phyloP scores from a whole-genome alignment of 1,140 invertebrate genomes.

The Pissodes strobi region DNA sequence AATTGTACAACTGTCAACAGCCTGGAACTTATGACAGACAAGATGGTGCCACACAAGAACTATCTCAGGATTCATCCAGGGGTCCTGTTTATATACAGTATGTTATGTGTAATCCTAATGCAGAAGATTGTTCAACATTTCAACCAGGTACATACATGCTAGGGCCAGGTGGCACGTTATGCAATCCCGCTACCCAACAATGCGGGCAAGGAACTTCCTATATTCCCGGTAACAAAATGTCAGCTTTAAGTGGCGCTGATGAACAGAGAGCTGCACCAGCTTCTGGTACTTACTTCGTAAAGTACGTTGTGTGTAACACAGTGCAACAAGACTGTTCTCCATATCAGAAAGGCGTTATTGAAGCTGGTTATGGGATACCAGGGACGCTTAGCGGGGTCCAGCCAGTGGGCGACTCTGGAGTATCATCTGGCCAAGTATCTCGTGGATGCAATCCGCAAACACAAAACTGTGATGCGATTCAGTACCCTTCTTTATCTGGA shows the following conservation, averaged over 20 bases:
- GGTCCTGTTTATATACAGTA: slow-evolving; percentile 25
- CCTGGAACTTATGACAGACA: background rate
- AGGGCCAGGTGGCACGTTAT: slow-evolving; percentile 19
- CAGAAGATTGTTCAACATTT: slow-evolving; percentile 26
- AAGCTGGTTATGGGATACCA: slow-evolving; percentile 15
- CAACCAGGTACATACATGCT: slow-evolving; percentile 25
- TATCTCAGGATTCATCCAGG: background rate
- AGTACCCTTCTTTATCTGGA: no score
- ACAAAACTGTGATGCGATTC: no score
- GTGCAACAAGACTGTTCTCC: slow-evolving; percentile 12
- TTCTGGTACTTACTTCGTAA: slow-evolving; percentile 18
- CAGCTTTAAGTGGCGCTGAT: background rate
- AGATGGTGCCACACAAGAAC: background rate
- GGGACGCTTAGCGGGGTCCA: slow-evolving; percentile 2
- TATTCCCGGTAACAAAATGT: slow-evolving; percentile 6
- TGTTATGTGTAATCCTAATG: slow-evolving; percentile 27
- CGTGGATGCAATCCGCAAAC: no score
- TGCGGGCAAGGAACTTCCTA: background rate
- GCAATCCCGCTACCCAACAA: slow-evolving; percentile 19
- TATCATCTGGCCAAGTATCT: no score
- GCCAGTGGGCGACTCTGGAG: background rate
- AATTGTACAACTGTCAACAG: no score
- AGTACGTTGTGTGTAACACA: slow-evolving; percentile 18
- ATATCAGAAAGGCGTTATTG: slow-evolving; percentile 11
- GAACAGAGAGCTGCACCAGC: background rate